Percentiles rank a stretch among this genome's conserved stretches.
Evolutionary conservation across 2,888 invertebrate species (phyloP).

Genomic region (Ceratothoa steindachneri): DNA sequence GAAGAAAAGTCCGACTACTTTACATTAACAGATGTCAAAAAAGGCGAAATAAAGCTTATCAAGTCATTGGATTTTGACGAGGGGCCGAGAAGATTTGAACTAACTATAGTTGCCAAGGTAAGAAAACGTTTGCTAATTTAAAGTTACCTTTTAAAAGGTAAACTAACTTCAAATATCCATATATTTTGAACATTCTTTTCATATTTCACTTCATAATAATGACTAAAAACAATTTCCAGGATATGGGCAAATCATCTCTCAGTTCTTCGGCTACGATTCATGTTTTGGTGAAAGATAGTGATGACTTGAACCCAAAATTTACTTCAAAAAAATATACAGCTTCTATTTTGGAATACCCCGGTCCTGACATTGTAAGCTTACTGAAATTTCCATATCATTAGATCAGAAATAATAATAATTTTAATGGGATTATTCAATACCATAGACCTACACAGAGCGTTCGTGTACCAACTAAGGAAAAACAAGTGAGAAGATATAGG

Average conservation of each 20-base stretch:
- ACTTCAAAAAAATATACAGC: slow-evolving; percentile 73
- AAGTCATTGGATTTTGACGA: slow-evolving; percentile 73
- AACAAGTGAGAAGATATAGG: too few species aligned
- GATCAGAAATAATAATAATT: too few species aligned
- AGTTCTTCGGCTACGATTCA: slow-evolving; percentile 68
- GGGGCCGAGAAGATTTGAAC: slow-evolving; percentile 70
- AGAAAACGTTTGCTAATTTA: slow-evolving; percentile 51
- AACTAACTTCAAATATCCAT: background rate
- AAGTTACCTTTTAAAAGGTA: background rate
- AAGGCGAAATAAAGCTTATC: slow-evolving; percentile 70
- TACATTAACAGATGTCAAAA: slow-evolving; percentile 69
- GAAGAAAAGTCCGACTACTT: slow-evolving; percentile 57
- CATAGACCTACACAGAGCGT: too few species aligned
- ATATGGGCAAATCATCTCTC: slow-evolving; percentile 73
- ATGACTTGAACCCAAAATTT: slow-evolving; percentile 75
- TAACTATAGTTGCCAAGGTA: slow-evolving; percentile 73
- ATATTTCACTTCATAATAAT: too few species aligned
- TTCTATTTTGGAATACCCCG: slow-evolving; percentile 73
- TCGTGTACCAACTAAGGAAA: too few species aligned
- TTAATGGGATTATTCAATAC: too few species aligned
- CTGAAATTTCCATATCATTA: too few species aligned
- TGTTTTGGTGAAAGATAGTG: slow-evolving; percentile 70
- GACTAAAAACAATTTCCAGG: too few species aligned
- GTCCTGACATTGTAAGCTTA: slow-evolving; percentile 67
- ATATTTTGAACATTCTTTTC: background rate